phyloP scores from a whole-genome alignment of 2,888 invertebrate species.

The Ganaspis brasiliensis region DNA sequence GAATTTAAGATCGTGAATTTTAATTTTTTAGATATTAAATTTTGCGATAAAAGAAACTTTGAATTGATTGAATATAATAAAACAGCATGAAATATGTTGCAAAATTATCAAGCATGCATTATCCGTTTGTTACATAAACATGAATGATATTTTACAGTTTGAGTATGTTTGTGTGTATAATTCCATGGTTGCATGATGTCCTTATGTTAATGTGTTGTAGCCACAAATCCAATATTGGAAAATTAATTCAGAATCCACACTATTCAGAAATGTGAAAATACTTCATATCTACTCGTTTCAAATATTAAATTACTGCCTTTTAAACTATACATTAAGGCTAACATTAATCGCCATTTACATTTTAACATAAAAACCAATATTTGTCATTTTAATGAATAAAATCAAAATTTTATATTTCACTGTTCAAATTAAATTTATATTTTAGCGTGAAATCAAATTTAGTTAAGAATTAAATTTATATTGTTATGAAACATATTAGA shows the following conservation, averaged over 20 bases:
- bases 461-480: no score
- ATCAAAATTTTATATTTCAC: no score
- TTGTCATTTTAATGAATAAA: background rate
- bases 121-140: conserved; percentile 8
- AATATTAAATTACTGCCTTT: conserved; percentile 18
- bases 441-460: no score
- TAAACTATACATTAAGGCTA: background rate
- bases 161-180: background rate
- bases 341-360: no score
- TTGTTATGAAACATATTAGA: no score
- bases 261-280: conserved; percentile 18
- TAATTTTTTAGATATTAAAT: background rate
- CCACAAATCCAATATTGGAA: background rate
- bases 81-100: conserved; percentile 22
- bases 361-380: background rate
- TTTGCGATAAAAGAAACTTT: background rate
- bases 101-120: conserved; percentile 31
- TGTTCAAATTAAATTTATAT: no score
- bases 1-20: no score
- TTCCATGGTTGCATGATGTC: conserved; percentile 34
- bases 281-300: background rate
- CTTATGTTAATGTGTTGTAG: conserved; percentile 27
- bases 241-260: conserved; percentile 19
- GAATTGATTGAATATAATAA: background rate
- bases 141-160: conserved; percentile 9